Percentiles rank a stretch among this genome's conserved stretches.
Evolutionary conservation across 1,140 invertebrate species (phyloP).

Genomic region (Drosophila nigromelanica): DNA sequence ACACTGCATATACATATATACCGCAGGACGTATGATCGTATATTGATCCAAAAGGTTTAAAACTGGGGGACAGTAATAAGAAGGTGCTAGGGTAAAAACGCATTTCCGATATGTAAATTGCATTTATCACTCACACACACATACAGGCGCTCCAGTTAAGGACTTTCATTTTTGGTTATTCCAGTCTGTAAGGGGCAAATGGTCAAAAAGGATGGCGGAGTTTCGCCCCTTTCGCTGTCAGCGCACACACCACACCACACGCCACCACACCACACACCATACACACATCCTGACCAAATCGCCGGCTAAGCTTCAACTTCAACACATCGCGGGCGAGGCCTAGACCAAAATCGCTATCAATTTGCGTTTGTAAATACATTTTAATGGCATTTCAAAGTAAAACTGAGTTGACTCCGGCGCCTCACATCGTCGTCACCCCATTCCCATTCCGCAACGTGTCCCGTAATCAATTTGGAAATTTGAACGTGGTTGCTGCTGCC

Average conservation of each 20-base stretch:
- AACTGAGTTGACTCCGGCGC: constrained; percentile 51
- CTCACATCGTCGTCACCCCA: constrained; percentile 4
- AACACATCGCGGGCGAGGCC: constrained; percentile 53
- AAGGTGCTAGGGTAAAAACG: constrained; percentile 9
- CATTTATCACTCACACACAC: constrained; percentile 10
- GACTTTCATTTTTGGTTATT: constrained; percentile 1
- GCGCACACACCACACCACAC: not conserved
- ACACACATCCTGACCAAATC: constrained; percentile 47
- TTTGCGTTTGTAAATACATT: constrained; percentile 83
- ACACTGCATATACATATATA: constrained; percentile 1
- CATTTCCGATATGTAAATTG: constrained; percentile 11
- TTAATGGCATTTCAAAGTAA: constrained; percentile 81
- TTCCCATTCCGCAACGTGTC: constrained; percentile 17
- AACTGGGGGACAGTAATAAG: not conserved
- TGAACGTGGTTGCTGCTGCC: constrained; percentile 32
- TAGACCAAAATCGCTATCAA: constrained; percentile 75
- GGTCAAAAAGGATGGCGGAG: constrained; percentile 15
- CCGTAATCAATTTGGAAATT: constrained; percentile 80
- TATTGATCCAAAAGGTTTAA: not conserved
- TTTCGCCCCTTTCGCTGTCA: not conserved
- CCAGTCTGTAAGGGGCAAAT: not conserved
- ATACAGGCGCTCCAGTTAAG: not conserved
- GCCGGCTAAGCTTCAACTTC: constrained; percentile 65
- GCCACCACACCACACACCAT: not conserved
- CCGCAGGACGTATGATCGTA: not conserved